Evolutionary conservation across 2,888 invertebrate genomes (phyloP).

Genomic region (Drosophila vallismaia): DNA sequence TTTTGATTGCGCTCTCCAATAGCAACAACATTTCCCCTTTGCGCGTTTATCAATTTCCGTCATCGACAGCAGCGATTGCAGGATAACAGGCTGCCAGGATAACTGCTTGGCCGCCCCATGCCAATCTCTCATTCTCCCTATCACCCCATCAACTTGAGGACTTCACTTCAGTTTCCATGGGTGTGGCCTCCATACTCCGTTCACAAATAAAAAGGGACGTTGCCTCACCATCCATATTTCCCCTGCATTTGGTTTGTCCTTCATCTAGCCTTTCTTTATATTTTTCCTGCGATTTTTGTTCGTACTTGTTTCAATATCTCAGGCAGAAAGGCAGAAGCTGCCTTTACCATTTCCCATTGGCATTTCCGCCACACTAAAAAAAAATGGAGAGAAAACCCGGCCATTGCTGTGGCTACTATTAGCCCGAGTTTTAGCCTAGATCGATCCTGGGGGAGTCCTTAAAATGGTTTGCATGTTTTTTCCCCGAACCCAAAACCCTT

Average conservation of each 20-base stretch:
- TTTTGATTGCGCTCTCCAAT: conserved; percentile 61
- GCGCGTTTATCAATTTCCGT: conserved; percentile 79
- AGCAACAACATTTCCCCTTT: conserved; percentile 59
- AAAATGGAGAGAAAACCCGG: neutral
- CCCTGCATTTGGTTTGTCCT: conserved; percentile 19
- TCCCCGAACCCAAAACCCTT: neutral
- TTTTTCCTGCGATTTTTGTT: conserved; percentile 6
- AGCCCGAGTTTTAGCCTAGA: conserved; percentile 63
- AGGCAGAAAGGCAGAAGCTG: conserved; percentile 30
- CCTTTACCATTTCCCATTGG: conserved; percentile 31
- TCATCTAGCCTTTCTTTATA: neutral
- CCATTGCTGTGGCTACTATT: conserved; percentile 63
- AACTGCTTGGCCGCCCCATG: neutral
- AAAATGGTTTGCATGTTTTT: conserved; percentile 59
- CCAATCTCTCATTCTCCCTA: conserved; percentile 28
- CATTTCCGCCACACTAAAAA: conserved; percentile 8
- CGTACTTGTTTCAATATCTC: conserved; percentile 46
- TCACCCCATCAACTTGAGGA: conserved; percentile 30
- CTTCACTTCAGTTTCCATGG: conserved; percentile 28
- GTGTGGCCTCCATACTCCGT: neutral
- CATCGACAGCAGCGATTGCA: conserved; percentile 60
- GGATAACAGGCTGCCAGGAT: conserved; percentile 3
- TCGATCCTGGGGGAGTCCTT: conserved; percentile 72
- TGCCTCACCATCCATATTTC: conserved; percentile 22
- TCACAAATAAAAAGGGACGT: neutral